A percentile compares a stretch with the other conserved stretches of the same genome.
These are phyloP conservation scores for Drosophila subsilvestris DNA, from an alignment of 2,888 invertebrate species.

Conservation along the genomic window DNA sequence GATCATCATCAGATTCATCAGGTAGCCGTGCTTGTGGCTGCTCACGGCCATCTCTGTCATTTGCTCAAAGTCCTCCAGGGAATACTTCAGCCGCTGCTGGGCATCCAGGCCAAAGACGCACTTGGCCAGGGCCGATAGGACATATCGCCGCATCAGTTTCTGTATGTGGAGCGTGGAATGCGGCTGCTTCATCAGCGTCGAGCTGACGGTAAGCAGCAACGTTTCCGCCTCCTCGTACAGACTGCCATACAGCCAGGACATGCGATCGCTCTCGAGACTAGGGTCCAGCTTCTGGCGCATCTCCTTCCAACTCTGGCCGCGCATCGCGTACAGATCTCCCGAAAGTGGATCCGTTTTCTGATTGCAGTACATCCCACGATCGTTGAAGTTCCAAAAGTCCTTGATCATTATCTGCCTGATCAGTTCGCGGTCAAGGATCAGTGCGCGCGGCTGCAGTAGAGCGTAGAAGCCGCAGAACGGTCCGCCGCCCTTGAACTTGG, in stretches of 20 bases:
- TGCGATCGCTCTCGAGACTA: slow-evolving; percentile 79
- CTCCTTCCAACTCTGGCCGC: slow-evolving; percentile 83
- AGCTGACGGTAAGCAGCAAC: slow-evolving; percentile 56
- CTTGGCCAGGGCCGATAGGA: slow-evolving; percentile 71
- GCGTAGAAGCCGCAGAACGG: slow-evolving; percentile 82
- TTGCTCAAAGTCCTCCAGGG: slow-evolving; percentile 72
- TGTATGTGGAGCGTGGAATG: slow-evolving; percentile 73
- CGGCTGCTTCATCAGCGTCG: slow-evolving; percentile 64
- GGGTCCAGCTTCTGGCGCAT: slow-evolving; percentile 83
- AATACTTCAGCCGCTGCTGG: slow-evolving; percentile 60
- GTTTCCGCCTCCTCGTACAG: slow-evolving; percentile 64
- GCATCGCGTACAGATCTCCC: slow-evolving; percentile 83
- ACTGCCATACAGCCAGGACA: slow-evolving; percentile 77
- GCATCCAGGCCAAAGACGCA: slow-evolving; percentile 75
- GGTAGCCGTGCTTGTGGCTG: slow-evolving; percentile 67
- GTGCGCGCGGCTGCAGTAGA: slow-evolving; percentile 72
- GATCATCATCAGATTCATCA: slow-evolving; percentile 68
- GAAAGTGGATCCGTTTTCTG: slow-evolving; percentile 83
- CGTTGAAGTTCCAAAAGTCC: slow-evolving; percentile 83
- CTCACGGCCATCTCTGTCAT: slow-evolving; percentile 78
- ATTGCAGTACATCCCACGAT: slow-evolving; percentile 82
- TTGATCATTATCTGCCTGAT: slow-evolving; percentile 81
- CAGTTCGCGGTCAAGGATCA: slow-evolving; percentile 81
- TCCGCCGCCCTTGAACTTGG: slow-evolving; percentile 76
- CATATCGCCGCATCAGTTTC: slow-evolving; percentile 73